A percentile compares a stretch with the other conserved stretches of the same genome.
Evolutionary conservation across 1,140 invertebrate species (phyloP).

Genomic region (Caenorhabditis elegans): WBcel235 BX284602.5:13638501-13639000

Average conservation of each 20-base stretch:
- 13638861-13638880: not conserved
- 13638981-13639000: not conserved
- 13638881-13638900: not conserved
- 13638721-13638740: not conserved
- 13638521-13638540: not conserved
- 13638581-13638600: not conserved
- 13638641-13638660: not conserved
- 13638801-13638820: not conserved
- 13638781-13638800: not conserved
- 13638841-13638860: constrained; percentile 7
- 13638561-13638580: not conserved
- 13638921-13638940: not conserved
- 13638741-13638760: not conserved
- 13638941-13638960: not conserved
- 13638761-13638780: no score
- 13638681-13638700: not conserved
- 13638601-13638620: not conserved
- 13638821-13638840: not conserved
- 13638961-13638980: no score
- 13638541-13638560: not conserved
- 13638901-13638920: not conserved
- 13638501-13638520: not conserved
- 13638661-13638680: constrained; percentile 37
- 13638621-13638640: not conserved
- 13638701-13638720: not conserved